Evolutionary conservation across 2,888 invertebrate species (phyloP), one percentile per base, ranked within the genome.

Genomic region (Laspeyria flexula): DNA sequence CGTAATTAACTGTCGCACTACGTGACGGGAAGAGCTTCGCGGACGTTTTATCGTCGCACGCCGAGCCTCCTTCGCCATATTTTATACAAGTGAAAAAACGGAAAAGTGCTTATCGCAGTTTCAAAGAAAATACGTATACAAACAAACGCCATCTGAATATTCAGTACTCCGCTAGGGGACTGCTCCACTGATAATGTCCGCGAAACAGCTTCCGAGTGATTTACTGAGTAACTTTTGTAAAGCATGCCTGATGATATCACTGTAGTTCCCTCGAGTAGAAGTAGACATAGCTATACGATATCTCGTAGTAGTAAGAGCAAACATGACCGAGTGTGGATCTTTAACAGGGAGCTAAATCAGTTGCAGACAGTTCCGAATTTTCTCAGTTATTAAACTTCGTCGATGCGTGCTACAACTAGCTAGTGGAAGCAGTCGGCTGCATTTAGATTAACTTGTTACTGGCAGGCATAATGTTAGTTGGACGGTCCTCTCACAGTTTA

Each of bases 381-480:
- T 85, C 80, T 77, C 76, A 79, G 85, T 88, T 88, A 87, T 83
- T 80, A 88, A 91, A 90, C 79, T 90, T 88, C 60, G 77, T 65
- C 81, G 83, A 86, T 91, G 91, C 90, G 86, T 90, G 83, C 75
- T 72, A 74, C 79, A 81, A 79, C 83, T 80, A 84, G 76, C 82
- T 81, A 62, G 81, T 78, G 65, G 81, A 81, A 81, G 85, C 84
- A 89, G 86, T 82, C 83, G 81, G 86, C 77, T 86, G 88, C 87
- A 90, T 92, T 91, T 89, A 90, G 88, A 91, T 91, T 89, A 90
- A 90, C 88, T 91, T 91, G 91, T 90, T 90, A 90, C 88, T 86
- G 81, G 87, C 90, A 90, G 89, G 84, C 90, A 90, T 88, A 88
- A 89, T 90, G 90, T 89, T 90, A 88, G 89, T 88, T 82, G 86